Percentiles rank a stretch among this genome's conserved stretches.
Evolutionary conservation across 2,113 vertebrate species (phyloP).

Genomic region (Synodontis membranacea): DNA sequence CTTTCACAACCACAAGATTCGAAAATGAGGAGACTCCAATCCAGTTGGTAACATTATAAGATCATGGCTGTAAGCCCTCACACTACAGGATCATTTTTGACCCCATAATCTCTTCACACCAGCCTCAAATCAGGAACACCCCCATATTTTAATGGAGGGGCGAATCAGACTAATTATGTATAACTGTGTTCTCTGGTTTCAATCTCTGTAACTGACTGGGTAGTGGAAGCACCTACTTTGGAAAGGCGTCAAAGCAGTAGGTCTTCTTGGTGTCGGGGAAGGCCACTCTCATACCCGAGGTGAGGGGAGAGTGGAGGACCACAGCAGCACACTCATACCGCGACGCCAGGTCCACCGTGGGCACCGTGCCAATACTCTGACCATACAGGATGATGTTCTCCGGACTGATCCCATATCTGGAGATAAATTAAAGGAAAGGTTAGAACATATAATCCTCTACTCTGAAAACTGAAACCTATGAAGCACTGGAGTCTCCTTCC

Average conservation of each 20-base stretch:
- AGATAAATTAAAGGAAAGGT: neutral
- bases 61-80: too few species aligned
- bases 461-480: neutral
- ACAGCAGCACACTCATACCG: constrained; percentile 97
- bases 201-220: neutral
- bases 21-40: too few species aligned
- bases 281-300: constrained; percentile 96
- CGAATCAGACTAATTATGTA: neutral
- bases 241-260: constrained; percentile 97
- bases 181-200: neutral
- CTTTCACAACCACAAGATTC: too few species aligned
- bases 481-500: neutral
- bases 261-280: constrained; percentile 99
- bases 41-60: too few species aligned
- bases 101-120: too few species aligned
- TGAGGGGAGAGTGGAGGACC: constrained; percentile 94
- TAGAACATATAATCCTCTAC: neutral
- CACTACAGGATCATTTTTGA: too few species aligned
- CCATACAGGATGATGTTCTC: constrained; percentile 97
- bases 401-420: constrained; percentile 93
- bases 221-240: constrained; percentile 76
- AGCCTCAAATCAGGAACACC: too few species aligned
- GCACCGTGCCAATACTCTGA: constrained; percentile 96
- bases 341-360: constrained; percentile 93
- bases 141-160: too few species aligned